Evolutionary conservation across 2,113 vertebrate species (phyloP).

Genomic region (Benitochromis conjunctus): DNA sequence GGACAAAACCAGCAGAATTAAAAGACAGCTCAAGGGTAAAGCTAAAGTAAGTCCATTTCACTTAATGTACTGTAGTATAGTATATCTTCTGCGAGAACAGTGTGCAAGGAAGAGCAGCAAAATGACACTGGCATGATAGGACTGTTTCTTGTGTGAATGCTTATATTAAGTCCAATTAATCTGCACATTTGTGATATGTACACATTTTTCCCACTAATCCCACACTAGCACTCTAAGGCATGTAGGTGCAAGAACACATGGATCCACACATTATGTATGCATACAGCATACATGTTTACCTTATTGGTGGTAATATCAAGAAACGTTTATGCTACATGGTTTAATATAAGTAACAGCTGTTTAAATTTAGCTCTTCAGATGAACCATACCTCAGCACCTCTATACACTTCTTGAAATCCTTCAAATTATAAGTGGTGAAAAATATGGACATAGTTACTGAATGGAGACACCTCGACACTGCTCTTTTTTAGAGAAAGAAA

Average conservation of each 20-base stretch:
- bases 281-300: neutral
- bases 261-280: neutral
- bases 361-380: neutral
- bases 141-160: neutral
- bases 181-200: neutral
- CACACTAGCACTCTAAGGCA: neutral
- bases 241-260: neutral
- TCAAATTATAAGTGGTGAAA: neutral
- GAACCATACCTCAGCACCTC: neutral
- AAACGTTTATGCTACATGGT: neutral
- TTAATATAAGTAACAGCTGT: neutral
- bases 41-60: neutral
- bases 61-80: neutral
- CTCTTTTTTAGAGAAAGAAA: neutral
- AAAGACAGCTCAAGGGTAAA: neutral
- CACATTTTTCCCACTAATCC: neutral
- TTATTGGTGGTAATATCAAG: neutral
- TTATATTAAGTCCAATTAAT: neutral
- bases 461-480: neutral
- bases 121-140: neutral
- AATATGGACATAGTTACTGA: neutral
- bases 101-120: neutral
- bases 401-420: neutral
- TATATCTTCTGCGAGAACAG: neutral
- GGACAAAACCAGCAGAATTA: neutral